A percentile compares a stretch with the other conserved stretches of the same genome.
These are phyloP conservation scores for Apis florea DNA, from an alignment of 1,140 invertebrate genomes.

Conservation along the genomic window DNA sequence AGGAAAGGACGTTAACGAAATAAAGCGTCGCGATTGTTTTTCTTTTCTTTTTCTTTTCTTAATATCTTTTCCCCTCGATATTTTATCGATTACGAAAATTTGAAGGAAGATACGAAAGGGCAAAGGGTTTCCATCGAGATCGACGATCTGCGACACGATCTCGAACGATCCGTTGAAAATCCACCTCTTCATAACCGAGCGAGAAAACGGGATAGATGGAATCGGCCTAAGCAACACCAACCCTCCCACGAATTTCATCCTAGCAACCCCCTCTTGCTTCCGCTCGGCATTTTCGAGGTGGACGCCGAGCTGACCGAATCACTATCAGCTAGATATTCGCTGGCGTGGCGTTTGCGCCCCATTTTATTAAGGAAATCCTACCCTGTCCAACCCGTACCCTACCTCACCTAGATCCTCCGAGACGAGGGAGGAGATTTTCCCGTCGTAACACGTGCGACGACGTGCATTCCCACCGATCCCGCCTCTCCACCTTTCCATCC, in stretches of 20 bases:
- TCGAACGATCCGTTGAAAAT: conserved; percentile 23
- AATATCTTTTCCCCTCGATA: background rate
- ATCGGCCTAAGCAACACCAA: conserved; percentile 74
- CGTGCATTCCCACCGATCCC: conserved; percentile 52
- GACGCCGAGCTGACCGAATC: conserved; percentile 73
- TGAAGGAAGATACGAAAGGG: background rate
- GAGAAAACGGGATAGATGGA: conserved; percentile 70
- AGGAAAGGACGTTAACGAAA: no score
- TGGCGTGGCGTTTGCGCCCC: conserved; percentile 76
- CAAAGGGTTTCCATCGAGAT: background rate
- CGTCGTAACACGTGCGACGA: conserved; percentile 66
- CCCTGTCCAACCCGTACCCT: conserved; percentile 36
- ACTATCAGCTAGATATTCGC: conserved; percentile 77
- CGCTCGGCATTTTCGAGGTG: conserved; percentile 66
- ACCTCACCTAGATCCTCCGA: conserved; percentile 30
- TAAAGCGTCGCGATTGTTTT: no score
- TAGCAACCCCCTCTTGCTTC: conserved; percentile 55
- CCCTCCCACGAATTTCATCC: conserved; percentile 55
- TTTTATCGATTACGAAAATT: no score
- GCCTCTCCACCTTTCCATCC: conserved; percentile 27
- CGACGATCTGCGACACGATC: background rate
- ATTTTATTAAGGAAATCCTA: conserved; percentile 78
- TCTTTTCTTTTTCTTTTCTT: no score
- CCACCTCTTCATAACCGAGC: conserved; percentile 13
- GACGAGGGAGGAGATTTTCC: conserved; percentile 45